Evolutionary conservation across 2,113 vertebrate genomes (phyloP).

Genomic region (Gadus chalcogrammus): DNA sequence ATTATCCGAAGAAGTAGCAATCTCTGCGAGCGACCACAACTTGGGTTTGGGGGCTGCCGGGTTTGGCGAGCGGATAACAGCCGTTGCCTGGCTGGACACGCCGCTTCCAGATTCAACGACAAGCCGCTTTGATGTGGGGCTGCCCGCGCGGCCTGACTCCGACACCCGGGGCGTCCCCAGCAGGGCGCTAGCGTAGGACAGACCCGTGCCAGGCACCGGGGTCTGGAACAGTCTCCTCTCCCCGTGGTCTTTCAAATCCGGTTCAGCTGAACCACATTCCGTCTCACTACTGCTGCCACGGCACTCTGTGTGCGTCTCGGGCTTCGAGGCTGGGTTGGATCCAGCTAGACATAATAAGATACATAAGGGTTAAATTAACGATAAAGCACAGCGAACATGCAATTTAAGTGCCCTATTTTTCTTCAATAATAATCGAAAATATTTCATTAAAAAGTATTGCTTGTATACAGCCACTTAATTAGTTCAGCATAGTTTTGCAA

Average conservation of each 20-base stretch:
- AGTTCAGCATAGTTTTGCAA: neutral
- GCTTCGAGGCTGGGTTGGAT: constrained; percentile 39
- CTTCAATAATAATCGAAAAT: too few species aligned
- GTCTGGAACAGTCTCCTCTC: constrained; percentile 56
- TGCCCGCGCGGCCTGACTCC: neutral
- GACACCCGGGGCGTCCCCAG: constrained; percentile 23
- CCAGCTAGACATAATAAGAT: constrained; percentile 22
- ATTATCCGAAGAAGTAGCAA: constrained; percentile 88
- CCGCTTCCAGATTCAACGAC: constrained; percentile 1
- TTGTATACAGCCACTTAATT: too few species aligned
- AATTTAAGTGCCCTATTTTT: too few species aligned
- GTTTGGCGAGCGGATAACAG: constrained; percentile 75
- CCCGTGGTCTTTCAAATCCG: constrained; percentile 75
- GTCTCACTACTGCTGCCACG: constrained; percentile 34
- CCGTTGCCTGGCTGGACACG: constrained; percentile 45
- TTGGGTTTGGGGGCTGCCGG: constrained; percentile 81
- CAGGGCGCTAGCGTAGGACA: constrained; percentile 49
- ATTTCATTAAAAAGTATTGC: too few species aligned
- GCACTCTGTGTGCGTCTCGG: neutral
- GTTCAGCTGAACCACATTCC: constrained; percentile 64
- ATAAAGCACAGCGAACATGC: neutral
- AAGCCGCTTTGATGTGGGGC: too few species aligned
- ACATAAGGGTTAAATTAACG: constrained; percentile 47
- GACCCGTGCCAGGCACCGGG: constrained; percentile 33
- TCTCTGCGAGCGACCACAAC: constrained; percentile 91